phyloP scores from a whole-genome alignment of 1,140 invertebrate species.

The Brachionus plicatilis region DNA sequence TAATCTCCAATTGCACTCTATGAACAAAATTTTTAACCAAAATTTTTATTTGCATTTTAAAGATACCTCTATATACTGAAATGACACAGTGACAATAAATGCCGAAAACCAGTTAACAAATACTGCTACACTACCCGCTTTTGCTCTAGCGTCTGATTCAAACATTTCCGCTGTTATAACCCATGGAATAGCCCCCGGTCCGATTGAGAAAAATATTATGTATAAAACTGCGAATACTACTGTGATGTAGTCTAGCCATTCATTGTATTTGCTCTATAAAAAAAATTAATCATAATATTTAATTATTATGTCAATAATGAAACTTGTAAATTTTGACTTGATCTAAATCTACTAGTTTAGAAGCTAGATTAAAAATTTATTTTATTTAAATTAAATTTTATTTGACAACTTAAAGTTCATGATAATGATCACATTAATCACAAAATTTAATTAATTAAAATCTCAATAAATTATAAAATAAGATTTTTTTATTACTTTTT shows the following conservation, averaged over 20 bases:
- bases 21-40: conserved; percentile 29
- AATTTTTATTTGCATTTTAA: neutral
- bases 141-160: conserved; percentile 87
- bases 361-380: too few relatives aligned
- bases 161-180: conserved; percentile 91
- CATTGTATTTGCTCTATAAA: conserved; percentile 46
- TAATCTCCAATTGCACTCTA: conserved; percentile 83
- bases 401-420: too few relatives aligned
- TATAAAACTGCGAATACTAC: conserved; percentile 71
- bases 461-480: too few relatives aligned
- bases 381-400: too few relatives aligned
- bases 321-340: too few relatives aligned
- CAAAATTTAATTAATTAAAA: too few relatives aligned
- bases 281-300: conserved; percentile 54
- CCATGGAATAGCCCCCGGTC: conserved; percentile 81
- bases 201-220: conserved; percentile 82
- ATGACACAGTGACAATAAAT: conserved; percentile 89
- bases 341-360: too few relatives aligned
- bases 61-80: conserved; percentile 65
- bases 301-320: neutral
- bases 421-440: too few relatives aligned
- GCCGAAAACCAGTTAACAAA: conserved; percentile 97
- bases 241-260: conserved; percentile 84
- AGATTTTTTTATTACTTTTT: too few relatives aligned
- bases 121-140: conserved; percentile 94